These are phyloP conservation scores for Elegia similella DNA, from an alignment of 2,888 invertebrate species.

Conservation along the genomic window DNA sequence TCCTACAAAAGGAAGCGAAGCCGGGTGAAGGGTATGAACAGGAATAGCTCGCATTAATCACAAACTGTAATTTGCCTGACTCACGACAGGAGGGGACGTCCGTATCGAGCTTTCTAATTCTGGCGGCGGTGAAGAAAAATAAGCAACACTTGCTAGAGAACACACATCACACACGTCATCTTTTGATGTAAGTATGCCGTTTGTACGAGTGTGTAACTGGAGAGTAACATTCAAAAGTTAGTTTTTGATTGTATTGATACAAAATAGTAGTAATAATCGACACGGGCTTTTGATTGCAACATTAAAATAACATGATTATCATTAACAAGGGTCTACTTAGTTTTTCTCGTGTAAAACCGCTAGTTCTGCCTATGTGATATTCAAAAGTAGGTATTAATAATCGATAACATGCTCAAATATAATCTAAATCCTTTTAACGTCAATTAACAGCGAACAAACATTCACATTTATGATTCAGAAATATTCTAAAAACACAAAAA, in stretches of 20 bases:
- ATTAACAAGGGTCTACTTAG: no score
- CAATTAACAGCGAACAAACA: no score
- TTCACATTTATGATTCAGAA: no score
- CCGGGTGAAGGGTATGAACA: constrained; percentile 54
- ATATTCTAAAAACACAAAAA: no score
- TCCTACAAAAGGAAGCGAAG: constrained; percentile 59
- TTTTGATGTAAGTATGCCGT: neutral
- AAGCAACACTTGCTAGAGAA: constrained; percentile 38
- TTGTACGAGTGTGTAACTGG: neutral
- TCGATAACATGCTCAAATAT: no score
- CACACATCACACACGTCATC: constrained; percentile 6
- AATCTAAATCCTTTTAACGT: no score
- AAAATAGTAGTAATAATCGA: no score
- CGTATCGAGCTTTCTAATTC: constrained; percentile 71
- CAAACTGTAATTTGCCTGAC: constrained; percentile 76
- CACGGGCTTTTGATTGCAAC: no score
- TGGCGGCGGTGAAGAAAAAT: constrained; percentile 53
- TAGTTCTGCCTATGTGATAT: no score
- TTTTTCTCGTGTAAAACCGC: no score
- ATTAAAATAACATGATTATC: no score
- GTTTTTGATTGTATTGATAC: neutral
- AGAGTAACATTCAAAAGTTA: neutral
- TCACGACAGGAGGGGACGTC: constrained; percentile 72
- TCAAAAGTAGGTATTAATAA: no score
- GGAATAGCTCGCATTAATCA: constrained; percentile 76